phyloP scores from a whole-genome alignment of 2,797 vertebrate species.

The Mycteria americana region DNA sequence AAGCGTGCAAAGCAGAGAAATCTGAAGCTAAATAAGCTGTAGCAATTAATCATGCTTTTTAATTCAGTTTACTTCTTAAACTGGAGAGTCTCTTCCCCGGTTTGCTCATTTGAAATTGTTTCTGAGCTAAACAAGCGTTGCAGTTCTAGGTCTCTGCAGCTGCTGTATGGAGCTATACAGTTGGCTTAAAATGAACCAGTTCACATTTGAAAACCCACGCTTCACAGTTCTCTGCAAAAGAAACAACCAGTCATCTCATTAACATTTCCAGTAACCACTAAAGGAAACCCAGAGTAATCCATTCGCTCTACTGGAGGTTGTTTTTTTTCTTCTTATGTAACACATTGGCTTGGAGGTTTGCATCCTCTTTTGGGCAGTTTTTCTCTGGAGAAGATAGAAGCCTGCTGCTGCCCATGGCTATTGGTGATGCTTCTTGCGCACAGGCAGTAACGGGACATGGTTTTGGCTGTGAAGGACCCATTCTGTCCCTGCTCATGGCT shows the following conservation, averaged over 20 bases:
- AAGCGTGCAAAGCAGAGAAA: slow-evolving; percentile 11
- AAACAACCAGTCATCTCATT: not conserved
- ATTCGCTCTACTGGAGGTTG: not conserved
- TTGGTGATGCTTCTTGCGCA: not conserved
- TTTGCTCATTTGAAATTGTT: slow-evolving; percentile 5
- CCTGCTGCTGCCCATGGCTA: not conserved
- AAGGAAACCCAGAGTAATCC: slow-evolving; percentile 7
- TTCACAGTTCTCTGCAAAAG: slow-evolving; percentile 10
- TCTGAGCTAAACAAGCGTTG: not conserved
- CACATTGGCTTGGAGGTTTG: not conserved
- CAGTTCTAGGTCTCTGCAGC: not conserved
- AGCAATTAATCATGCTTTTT: slow-evolving; percentile 23
- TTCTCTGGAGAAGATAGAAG: not conserved
- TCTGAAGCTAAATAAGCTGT: slow-evolving; percentile 15
- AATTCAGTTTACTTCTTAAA: slow-evolving; percentile 30
- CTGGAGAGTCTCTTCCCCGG: not conserved
- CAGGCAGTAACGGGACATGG: not conserved
- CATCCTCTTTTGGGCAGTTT: not conserved
- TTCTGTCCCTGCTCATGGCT: not conserved
- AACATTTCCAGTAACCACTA: not conserved
- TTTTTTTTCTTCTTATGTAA: not conserved
- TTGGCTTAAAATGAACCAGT: not conserved
- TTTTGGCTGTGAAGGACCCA: not conserved
- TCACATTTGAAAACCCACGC: not conserved
- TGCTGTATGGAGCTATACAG: not conserved